These are phyloP conservation scores for Tryphoninae sp. DNA, from an alignment of 2,888 invertebrate genomes.

Conservation along the genomic window DNA sequence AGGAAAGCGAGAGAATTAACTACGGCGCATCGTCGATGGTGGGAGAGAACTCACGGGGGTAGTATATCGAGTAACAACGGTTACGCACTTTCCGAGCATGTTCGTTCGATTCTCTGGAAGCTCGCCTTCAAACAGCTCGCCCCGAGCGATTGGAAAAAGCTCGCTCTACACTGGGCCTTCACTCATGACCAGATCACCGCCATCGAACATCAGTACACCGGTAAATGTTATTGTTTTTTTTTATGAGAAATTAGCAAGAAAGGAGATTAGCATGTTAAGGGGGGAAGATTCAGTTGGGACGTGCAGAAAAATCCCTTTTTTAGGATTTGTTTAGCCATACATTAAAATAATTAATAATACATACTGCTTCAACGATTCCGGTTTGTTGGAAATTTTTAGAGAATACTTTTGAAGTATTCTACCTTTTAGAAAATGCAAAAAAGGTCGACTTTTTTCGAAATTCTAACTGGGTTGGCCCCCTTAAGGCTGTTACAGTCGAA, in stretches of 20 bases:
- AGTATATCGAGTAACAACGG: slow-evolving; percentile 70
- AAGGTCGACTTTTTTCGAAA: no score
- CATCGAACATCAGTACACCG: slow-evolving; percentile 88
- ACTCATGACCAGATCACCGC: slow-evolving; percentile 87
- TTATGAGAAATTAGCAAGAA: neutral
- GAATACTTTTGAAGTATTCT: no score
- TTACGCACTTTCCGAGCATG: slow-evolving; percentile 76
- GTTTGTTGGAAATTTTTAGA: no score
- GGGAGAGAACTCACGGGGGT: slow-evolving; percentile 71
- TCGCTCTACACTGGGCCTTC: slow-evolving; percentile 87
- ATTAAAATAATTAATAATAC: no score
- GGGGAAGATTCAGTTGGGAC: no score
- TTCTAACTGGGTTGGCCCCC: no score
- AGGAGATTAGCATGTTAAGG: no score
- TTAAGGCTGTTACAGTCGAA: no score
- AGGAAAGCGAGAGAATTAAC: slow-evolving; percentile 74
- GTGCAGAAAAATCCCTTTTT: no score
- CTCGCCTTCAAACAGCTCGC: slow-evolving; percentile 85
- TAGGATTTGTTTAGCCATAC: no score
- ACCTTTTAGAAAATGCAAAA: no score
- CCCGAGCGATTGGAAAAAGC: slow-evolving; percentile 85
- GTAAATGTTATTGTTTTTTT: slow-evolving; percentile 76
- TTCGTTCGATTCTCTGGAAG: slow-evolving; percentile 82
- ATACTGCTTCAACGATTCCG: no score
- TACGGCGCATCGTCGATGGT: slow-evolving; percentile 74